Conservation (phyloP, 2,888 invertebrate genomes). For the Isotomurus palustris region DNA sequence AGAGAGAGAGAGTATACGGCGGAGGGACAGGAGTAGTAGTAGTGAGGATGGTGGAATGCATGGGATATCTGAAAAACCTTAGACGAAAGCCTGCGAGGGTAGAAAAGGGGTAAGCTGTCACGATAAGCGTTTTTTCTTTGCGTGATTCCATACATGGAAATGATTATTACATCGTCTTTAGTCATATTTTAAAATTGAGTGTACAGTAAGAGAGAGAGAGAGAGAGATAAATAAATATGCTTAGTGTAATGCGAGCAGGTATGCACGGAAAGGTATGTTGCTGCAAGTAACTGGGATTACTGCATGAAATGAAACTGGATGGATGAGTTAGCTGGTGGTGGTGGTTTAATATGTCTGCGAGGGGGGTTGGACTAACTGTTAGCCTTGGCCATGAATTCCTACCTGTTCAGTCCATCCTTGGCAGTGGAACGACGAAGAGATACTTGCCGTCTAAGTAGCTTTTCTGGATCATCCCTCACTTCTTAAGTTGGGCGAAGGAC, state of each 20-base stretch:
- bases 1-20: no score
- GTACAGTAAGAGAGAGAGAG: conserved; percentile 4
- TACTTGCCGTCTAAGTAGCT: conserved; percentile 15
- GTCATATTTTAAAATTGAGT: conserved; percentile 10
- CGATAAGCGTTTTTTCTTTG: no score
- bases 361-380: conserved; percentile 46
- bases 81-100: no score
- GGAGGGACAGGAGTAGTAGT: no score
- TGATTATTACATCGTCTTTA: neutral
- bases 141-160: no score
- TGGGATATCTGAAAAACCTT: no score
- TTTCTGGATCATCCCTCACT: conserved; percentile 1
- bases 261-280: neutral
- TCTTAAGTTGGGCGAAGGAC: conserved; percentile 5
- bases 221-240: neutral
- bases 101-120: no score
- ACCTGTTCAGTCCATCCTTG: conserved; percentile 47
- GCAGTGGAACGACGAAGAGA: conserved; percentile 44
- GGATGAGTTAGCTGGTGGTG: neutral
- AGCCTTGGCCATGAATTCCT: conserved; percentile 47
- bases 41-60: no score
- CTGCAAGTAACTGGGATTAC: neutral
- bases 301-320: neutral
- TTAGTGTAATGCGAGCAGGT: neutral
- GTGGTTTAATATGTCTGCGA: conserved; percentile 5